Evolutionary conservation across 2,888 invertebrate genomes (phyloP).

Genomic region (Gymnoscelis rufifasciata): DNA sequence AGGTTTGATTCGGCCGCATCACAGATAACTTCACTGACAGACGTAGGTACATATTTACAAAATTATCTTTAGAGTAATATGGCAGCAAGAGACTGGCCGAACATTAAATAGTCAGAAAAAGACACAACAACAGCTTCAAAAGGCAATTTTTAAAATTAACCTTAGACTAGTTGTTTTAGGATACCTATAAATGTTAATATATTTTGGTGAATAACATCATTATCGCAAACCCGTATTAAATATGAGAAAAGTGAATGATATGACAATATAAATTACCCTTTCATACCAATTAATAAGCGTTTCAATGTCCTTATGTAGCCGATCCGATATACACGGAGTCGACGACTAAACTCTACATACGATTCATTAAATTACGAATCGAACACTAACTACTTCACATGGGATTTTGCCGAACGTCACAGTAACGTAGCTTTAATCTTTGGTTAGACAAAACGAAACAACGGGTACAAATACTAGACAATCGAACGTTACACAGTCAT

Average conservation of each 20-base stretch:
- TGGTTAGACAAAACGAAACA: conserved; percentile 75
- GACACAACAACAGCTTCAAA: conserved; percentile 71
- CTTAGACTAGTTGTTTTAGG: conserved; percentile 74
- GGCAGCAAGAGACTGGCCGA: conserved; percentile 60
- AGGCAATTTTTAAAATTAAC: conserved; percentile 75
- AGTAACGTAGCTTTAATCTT: conserved; percentile 68
- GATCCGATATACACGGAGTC: conserved; percentile 63
- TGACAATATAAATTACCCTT: conserved; percentile 80
- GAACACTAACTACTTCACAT: conserved; percentile 73
- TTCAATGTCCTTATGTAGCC: conserved; percentile 78
- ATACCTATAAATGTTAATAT: conserved; percentile 72
- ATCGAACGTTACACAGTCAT: conserved; percentile 72
- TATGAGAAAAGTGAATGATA: conserved; percentile 80
- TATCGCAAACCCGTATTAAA: conserved; percentile 80
- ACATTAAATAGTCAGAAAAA: conserved; percentile 72
- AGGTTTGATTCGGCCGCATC: conserved; percentile 13
- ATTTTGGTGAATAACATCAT: conserved; percentile 78
- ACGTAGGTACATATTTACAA: conserved; percentile 26
- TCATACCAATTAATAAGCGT: conserved; percentile 80
- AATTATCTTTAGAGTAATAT: conserved; percentile 22
- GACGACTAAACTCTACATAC: conserved; percentile 72
- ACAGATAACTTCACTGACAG: conserved; percentile 21
- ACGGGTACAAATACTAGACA: conserved; percentile 70
- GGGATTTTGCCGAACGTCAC: conserved; percentile 59
- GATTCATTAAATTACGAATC: conserved; percentile 68